Evolutionary conservation across 2,888 invertebrate species (phyloP).

Genomic region (Acanthoscelides obtectus): DNA sequence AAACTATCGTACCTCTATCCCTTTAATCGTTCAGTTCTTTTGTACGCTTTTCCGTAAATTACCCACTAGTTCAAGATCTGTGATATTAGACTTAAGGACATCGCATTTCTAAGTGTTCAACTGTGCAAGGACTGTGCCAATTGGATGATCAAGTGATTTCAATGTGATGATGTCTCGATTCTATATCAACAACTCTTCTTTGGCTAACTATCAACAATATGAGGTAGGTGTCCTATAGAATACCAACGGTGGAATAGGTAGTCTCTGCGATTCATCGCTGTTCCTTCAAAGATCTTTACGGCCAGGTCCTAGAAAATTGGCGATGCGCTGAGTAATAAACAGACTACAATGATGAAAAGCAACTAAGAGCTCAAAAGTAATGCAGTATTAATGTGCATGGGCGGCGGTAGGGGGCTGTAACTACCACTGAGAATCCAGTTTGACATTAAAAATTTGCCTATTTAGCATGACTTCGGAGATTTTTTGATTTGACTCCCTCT

Average conservation of each 20-base stretch:
- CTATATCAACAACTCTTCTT: conserved; percentile 44
- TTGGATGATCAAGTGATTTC: background rate
- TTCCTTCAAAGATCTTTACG: no score
- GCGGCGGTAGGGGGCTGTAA: no score
- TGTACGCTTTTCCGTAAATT: background rate
- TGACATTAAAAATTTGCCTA: no score
- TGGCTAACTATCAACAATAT: conserved; percentile 46
- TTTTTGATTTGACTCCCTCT: no score
- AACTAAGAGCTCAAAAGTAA: no score
- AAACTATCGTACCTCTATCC: background rate
- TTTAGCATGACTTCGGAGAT: no score
- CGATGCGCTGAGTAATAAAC: no score
- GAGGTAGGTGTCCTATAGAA: conserved; percentile 40
- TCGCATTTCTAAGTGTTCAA: background rate
- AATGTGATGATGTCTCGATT: conserved; percentile 48
- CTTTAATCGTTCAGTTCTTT: background rate
- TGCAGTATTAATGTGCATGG: no score
- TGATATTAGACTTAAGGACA: background rate
- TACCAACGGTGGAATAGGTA: background rate
- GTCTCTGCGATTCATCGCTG: no score
- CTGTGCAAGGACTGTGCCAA: background rate
- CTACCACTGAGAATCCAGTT: no score
- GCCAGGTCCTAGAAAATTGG: no score
- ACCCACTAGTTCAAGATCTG: background rate
- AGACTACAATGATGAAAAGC: no score